These are phyloP conservation scores for Bombylius discolor DNA, from an alignment of 2,888 invertebrate species.

Conservation along the genomic window DNA sequence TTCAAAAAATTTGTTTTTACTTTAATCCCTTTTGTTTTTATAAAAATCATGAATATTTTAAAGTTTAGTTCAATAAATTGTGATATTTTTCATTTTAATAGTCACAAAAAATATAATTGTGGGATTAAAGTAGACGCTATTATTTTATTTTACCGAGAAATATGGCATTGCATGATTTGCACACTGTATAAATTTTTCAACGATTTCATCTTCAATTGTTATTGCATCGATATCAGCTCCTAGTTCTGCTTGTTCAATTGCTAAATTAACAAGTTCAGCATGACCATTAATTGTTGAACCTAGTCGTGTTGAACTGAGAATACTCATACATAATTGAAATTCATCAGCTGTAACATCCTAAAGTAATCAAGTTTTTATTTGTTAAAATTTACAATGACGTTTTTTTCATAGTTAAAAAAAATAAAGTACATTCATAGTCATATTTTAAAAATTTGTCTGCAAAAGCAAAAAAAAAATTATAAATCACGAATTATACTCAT, in stretches of 20 bases:
- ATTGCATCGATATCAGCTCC: conserved; percentile 44
- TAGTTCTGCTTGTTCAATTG: conserved; percentile 76
- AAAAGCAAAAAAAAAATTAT: too few relatives aligned
- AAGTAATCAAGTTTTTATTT: conserved; percentile 6
- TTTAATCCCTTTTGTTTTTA: too few relatives aligned
- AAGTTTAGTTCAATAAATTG: too few relatives aligned
- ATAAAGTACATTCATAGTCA: too few relatives aligned
- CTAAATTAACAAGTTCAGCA: conserved; percentile 73
- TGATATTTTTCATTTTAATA: too few relatives aligned
- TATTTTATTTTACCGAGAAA: conserved; percentile 61
- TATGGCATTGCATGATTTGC: conserved; percentile 72
- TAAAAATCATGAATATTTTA: too few relatives aligned
- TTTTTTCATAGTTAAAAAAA: not conserved
- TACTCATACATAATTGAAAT: conserved; percentile 77
- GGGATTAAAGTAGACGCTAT: not conserved
- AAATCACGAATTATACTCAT: too few relatives aligned
- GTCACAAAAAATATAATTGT: too few relatives aligned
- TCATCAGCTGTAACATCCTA: conserved; percentile 85
- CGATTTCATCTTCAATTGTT: conserved; percentile 51
- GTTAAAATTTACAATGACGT: too few relatives aligned
- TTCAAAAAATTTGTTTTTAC: too few relatives aligned
- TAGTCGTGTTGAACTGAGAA: conserved; percentile 67
- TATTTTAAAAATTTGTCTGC: not conserved
- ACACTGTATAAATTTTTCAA: conserved; percentile 71
- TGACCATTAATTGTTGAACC: conserved; percentile 74